phyloP scores from a whole-genome alignment of 2,888 invertebrate species.

The Cancer borealis region DNA sequence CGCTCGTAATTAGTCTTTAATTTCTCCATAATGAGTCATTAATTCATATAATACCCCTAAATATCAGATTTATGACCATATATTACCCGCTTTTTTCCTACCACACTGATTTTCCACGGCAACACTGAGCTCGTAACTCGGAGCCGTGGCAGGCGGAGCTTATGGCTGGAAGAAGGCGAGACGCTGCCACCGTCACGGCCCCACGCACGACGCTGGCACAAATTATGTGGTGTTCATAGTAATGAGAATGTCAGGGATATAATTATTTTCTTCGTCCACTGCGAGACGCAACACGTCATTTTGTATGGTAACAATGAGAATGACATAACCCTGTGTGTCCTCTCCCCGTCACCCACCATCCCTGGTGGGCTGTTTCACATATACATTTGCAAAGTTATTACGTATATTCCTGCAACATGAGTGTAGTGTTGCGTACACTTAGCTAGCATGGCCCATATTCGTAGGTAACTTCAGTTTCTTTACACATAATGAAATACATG shows the following conservation, averaged over 20 bases:
- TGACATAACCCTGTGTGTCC: not conserved
- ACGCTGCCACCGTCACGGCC: not conserved
- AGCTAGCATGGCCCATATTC: not conserved
- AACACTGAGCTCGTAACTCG: not conserved
- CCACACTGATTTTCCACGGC: constrained; percentile 14
- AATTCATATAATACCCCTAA: not conserved
- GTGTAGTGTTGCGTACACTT: not conserved
- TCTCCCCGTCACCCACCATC: not conserved
- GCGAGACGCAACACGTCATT: not conserved
- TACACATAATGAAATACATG: not conserved
- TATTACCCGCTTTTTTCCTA: not conserved
- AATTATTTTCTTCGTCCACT: not conserved
- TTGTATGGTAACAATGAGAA: not conserved
- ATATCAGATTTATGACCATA: not conserved
- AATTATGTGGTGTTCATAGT: not conserved
- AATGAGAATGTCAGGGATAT: not conserved
- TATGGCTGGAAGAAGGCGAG: not conserved
- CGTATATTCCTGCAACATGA: not conserved
- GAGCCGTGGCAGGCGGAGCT: not conserved
- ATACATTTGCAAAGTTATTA: not conserved
- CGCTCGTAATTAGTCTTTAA: not conserved
- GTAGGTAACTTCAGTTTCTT: too few species aligned
- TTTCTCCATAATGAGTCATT: constrained; percentile 11
- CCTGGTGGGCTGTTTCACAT: not conserved
- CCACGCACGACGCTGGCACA: not conserved